Conservation (phyloP, 2,888 invertebrate species). For the Melolontha melolontha region DNA sequence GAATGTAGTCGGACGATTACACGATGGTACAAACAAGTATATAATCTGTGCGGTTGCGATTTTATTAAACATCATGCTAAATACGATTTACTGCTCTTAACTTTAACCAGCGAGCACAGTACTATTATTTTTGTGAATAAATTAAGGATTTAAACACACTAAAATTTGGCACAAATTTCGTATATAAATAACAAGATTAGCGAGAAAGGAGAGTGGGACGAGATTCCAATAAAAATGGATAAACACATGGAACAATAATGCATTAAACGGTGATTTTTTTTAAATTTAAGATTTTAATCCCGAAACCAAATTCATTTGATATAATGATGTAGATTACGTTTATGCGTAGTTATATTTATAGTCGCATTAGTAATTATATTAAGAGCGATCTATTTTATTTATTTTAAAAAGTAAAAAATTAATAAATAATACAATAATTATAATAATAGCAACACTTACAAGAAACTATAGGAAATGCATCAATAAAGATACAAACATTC, state of each 20-base stretch:
- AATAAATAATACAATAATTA: too few relatives aligned
- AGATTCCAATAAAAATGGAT: conserved; percentile 6
- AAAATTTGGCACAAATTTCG: conserved; percentile 33
- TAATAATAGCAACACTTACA: too few relatives aligned
- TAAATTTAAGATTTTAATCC: too few relatives aligned
- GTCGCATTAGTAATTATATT: too few relatives aligned
- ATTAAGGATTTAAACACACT: conserved; percentile 14
- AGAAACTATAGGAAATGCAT: too few relatives aligned
- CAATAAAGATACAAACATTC: too few relatives aligned
- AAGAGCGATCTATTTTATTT: too few relatives aligned
- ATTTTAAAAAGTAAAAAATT: too few relatives aligned
- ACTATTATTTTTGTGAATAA: conserved; percentile 35
- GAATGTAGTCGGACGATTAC: conserved; percentile 29
- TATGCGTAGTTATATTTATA: background rate
- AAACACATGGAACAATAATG: background rate
- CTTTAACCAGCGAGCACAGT: conserved; percentile 1
- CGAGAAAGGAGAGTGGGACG: background rate
- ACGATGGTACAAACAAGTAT: conserved; percentile 29
- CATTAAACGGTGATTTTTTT: too few relatives aligned
- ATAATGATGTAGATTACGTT: conserved; percentile 11
- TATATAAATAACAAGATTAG: conserved; percentile 22
- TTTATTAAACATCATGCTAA: conserved; percentile 39
- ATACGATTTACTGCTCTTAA: conserved; percentile 38
- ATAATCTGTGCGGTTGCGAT: conserved; percentile 34
- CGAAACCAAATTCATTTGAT: too few relatives aligned